These are phyloP conservation scores for Orthonyx spaldingii DNA, from an alignment of 2,113 vertebrate genomes.

Conservation along the genomic window DNA sequence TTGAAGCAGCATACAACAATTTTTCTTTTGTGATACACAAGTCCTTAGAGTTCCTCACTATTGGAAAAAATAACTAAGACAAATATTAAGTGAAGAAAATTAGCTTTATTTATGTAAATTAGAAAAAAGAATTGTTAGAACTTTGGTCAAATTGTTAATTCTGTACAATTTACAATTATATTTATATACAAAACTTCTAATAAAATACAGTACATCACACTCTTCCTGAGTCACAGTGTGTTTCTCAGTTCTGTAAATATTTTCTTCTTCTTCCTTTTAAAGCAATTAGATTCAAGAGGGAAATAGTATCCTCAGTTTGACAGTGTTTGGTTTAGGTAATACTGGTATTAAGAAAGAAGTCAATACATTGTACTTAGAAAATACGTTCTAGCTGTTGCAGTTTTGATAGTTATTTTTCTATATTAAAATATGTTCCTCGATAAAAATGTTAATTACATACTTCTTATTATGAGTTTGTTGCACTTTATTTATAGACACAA, in stretches of 20 bases:
- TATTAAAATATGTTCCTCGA: conserved; percentile 69
- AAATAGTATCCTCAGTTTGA: conserved; percentile 24
- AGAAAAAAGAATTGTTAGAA: conserved; percentile 77
- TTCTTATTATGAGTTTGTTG: conserved; percentile 12
- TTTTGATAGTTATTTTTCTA: conserved; percentile 44
- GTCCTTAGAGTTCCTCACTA: not conserved
- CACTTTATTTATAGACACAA: conserved; percentile 34
- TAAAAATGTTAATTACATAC: conserved; percentile 59
- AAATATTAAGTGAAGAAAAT: conserved; percentile 69
- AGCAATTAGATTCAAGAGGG: conserved; percentile 36
- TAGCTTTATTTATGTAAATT: conserved; percentile 81
- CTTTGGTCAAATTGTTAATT: conserved; percentile 71
- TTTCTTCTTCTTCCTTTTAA: not conserved
- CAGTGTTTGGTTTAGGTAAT: conserved; percentile 57
- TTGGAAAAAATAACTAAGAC: conserved; percentile 28
- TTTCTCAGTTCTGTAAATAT: conserved; percentile 54
- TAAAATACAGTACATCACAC: conserved; percentile 75
- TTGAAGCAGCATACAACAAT: not conserved
- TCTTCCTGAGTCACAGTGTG: conserved; percentile 59
- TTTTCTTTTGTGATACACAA: not conserved
- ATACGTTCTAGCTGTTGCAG: conserved; percentile 46
- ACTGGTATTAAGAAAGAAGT: conserved; percentile 42
- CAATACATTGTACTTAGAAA: conserved; percentile 54
- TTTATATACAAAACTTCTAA: conserved; percentile 76
- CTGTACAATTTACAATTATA: conserved; percentile 77